Conservation (phyloP, 2,113 vertebrate genomes). For the Candoia aspera region DNA sequence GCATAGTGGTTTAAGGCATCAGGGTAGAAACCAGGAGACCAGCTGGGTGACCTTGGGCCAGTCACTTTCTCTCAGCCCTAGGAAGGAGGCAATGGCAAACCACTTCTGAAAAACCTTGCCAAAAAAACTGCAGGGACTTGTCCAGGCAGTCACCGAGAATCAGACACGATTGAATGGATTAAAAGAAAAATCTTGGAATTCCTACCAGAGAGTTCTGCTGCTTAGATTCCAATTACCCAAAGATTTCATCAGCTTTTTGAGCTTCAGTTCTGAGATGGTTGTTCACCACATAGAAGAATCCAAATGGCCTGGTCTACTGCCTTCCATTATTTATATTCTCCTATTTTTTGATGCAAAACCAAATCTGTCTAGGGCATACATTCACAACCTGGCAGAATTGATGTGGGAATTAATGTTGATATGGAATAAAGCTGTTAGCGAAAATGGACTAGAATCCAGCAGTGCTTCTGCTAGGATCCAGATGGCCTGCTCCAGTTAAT, state of each 20-base stretch:
- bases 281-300: neutral
- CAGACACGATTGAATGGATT: too few relatives aligned
- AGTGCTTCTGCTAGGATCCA: neutral
- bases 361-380: neutral
- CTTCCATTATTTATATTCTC: neutral
- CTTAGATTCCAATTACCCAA: neutral
- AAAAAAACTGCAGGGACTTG: too few relatives aligned
- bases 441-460: neutral
- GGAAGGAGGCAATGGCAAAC: too few relatives aligned
- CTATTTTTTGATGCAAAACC: neutral
- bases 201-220: neutral
- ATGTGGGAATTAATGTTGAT: neutral
- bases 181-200: neutral
- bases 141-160: too few relatives aligned
- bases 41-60: too few relatives aligned
- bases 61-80: too few relatives aligned
- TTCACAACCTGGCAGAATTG: neutral
- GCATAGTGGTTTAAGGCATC: too few relatives aligned
- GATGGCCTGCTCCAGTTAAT: slow-evolving; percentile 7
- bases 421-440: neutral
- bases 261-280: neutral
- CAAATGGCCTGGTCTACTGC: neutral
- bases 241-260: neutral
- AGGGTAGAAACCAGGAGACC: too few relatives aligned
- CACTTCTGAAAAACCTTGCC: too few relatives aligned